Evolutionary conservation across 1,140 invertebrate species (phyloP), one percentile per base, ranked within the genome.

Genomic region (Onthophagus taurus): DNA sequence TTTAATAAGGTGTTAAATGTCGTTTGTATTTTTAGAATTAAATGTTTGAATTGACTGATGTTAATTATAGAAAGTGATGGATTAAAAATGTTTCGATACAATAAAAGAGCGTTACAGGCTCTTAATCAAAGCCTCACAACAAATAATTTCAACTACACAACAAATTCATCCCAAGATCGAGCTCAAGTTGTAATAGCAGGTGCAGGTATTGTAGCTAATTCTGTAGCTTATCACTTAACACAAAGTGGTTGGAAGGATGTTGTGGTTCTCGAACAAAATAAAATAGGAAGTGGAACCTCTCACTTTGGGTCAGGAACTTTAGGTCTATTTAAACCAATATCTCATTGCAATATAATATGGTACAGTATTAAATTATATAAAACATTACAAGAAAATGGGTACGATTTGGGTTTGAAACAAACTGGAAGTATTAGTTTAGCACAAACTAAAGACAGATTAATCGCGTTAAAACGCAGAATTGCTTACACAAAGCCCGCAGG

Each of bases 351-450:
- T 48, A 50, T 82, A 3, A 71, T 76, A 37, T 62, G 66, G 48
- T 77, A 80, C 49, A 80, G 77, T 53, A 70, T 77, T 33, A 69
- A 76, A 47, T 58, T 83, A 21, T 83, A 83, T 51, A 65, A 70
- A 54, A 59, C 74, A 33, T 58, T 83, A 36, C 68, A 81, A 51
- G 67, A 71, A 42, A 66, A 76, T 61, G 78, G 78, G n/a, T 71
- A 75, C 53, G 68, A 77, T 50, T 66, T 79, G 45, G 72, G 72
- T 59, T 71, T 79, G 50, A 75, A 75, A 54, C 65, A 76, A 56
- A 79, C 75, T 65, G 83, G 83, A 2, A 83, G 80, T 55, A 56
- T 86, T 31, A 76, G 80, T 63, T 62, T 88, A 44, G 82, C 83
- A 26, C 75, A 82, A 61, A 82, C 78, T 3, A 73, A 76, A 63